Base-by-base conservation (phyloP, 2,797 vertebrate genomes). In the Euthynnus affinis region DNA sequence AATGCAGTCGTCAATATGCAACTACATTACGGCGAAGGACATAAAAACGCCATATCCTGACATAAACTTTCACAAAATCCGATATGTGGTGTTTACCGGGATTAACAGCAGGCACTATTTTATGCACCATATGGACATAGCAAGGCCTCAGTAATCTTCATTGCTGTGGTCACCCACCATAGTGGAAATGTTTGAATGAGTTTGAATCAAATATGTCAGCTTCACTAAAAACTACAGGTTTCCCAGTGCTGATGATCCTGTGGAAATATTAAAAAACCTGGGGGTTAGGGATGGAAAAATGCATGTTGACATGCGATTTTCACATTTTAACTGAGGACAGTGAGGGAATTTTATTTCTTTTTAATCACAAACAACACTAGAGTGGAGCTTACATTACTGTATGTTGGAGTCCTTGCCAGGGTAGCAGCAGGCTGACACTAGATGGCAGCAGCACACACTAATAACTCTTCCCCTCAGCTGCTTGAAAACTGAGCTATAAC, bases 391-490 rank as follows among this genome's bases (percentile, higher is more conserved):
- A 7, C 32, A 32, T 15, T n/a, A 15, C 13, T 71, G 68, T 17
- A 1, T 40, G 59, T 2, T 57, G 64, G 70, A 83, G 64, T 3
- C 34, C 55, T 6, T 80, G 78, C 75, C 75, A 87, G 73, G 78
- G 22, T 51, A 22, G 57, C 68, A 7, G n/a, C 23, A 9, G 5
- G 55, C 48, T 14, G 80, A 53, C 95, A 94, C 92, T 92, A 95
- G 95, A 95, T 94, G 94, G 94, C 94, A 94, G 94, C 93, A 95
- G 87, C 66, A 80, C 81, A 89, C 84, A 85, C 79, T 53, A 6
- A 6, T 65, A 57, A 7, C 53, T n/a, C 51, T 53, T 53, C 8
- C 76, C 55, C 55, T 56, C 23, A 53, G 40, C 60, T 51, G 72
- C 71, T 72, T 62, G 81, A 78, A 87, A 85, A 86, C 62, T 71